Base-by-base conservation (phyloP, 2,113 vertebrate genomes). In the Cryptotis parvus region DNA sequence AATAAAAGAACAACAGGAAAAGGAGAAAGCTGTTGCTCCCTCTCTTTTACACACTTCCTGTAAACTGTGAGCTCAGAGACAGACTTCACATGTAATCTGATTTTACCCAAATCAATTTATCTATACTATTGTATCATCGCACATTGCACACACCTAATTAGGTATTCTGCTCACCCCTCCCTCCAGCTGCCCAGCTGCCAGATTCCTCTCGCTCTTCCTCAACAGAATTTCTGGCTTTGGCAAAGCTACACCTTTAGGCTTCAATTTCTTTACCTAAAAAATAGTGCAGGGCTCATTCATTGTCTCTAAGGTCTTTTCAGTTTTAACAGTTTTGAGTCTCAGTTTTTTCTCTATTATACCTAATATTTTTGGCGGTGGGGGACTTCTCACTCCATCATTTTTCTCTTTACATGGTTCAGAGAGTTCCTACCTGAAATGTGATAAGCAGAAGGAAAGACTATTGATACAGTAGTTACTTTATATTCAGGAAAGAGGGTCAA, bases 331-430 rank as follows among this genome's bases (percentile, higher is more conserved):
- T 94, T 63, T 45, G 76, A 95, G 66, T 86, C 55, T 76, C 49
- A 93, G 45, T 83, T 93, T 91, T 86, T 83, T 91, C 76, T 95
- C 94, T 91, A 83, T n/a, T 92, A 20, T 33, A 89, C 77, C 73
- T 96, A 89, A 89, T 92, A 90, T 88, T 84, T 79, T 58, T 58
- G 55, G 18, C 6, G 8, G 94, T 89, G 82, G 52, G 79, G 74
- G 76, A 63, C 63, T 84, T 55, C 68, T 88, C 43, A 93, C 72
- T 73, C 81, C 68, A 88, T 93, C 94, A 94, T 73, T 94, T 90
- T 89, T 87, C 87, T 93, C 58, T 94, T 93, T 92, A 84, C 89
- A 93, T 92, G 94, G 94, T 92, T 95, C 96, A 95, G 37, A 89
- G 94, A 81, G 89, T 93, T 93, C 87, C 49, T 93, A 91, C 84